Evolutionary conservation across 2,888 invertebrate species (phyloP), one percentile per base, ranked within the genome.

Genomic region (Holacanthella duospinosa): DNA sequence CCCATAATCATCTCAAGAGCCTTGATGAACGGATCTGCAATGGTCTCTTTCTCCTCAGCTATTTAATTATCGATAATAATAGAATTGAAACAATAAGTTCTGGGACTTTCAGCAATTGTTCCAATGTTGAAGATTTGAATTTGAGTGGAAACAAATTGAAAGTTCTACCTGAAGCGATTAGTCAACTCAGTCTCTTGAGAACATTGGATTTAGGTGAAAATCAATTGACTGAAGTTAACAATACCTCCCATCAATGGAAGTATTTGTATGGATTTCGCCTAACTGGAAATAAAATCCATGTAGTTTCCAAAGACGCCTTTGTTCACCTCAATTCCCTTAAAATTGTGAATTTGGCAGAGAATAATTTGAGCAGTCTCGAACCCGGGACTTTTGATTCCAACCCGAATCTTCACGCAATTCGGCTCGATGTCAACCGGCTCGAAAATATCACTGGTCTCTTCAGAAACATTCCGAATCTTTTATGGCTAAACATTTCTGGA

Each of bases 151-250:
- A 91, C 77, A 84, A 87, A 75, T 80, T 91, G 65, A 82, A 84
- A 71, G 82, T 84, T 75, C 86, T 90, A 66, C 90, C 90, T 62
- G 81, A 83, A 69, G 88, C 87, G 55, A 78, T 89, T 59, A 83
- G 82, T 75, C 85, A 85, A 76, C 85, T 89, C 72, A 86, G 86
- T 55, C 83, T 86, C 75, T 78, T 93, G 65, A 86, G 86, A 77
- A 86, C 87, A 25, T 80, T 93, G 66, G 89, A 91, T 78, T 81
- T 93, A 71, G 89, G 89, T 29, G 88, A 89, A 79, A 93, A 93
- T 78, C 84, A 86, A 75, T 87, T 93, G 74, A 83, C 85, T 60
- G 82, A 83, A 71, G 83, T 93, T 73, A 86, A 84, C 73, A 87
- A 88, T 76, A 84, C 86, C 63, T 87, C 88, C n/a, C 88, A 92